Evolutionary conservation across 2,797 vertebrate genomes (phyloP).

Genomic region (Rhinogobio ventralis): DNA sequence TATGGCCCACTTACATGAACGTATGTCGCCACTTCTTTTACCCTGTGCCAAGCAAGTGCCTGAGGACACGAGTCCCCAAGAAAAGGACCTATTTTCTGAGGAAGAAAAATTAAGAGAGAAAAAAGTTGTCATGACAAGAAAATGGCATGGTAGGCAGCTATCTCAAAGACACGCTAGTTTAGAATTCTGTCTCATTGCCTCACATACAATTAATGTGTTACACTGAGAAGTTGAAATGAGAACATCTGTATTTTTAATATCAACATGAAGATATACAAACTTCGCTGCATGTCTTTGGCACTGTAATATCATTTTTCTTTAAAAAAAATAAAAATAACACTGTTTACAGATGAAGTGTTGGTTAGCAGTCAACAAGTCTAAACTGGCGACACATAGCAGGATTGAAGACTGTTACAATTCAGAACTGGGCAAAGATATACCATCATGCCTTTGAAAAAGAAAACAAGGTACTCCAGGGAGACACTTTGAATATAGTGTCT

Average conservation of each 20-base stretch:
- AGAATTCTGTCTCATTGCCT: slow-evolving; percentile 51
- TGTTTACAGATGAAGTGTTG: not conserved
- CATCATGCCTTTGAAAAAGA: not conserved
- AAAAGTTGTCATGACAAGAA: slow-evolving; percentile 65
- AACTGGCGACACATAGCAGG: not conserved
- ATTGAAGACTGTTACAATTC: not conserved
- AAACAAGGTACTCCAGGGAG: not conserved
- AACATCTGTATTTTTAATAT: slow-evolving; percentile 40
- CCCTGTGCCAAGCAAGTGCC: slow-evolving; percentile 83
- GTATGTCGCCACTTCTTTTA: slow-evolving; percentile 84
- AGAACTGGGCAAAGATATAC: not conserved
- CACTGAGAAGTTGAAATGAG: slow-evolving; percentile 17
- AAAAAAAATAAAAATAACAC: not conserved
- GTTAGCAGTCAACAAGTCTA: slow-evolving; percentile 8
- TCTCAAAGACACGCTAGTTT: slow-evolving; percentile 52
- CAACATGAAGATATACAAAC: not conserved
- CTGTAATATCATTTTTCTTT: not conserved
- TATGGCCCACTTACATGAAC: slow-evolving; percentile 83
- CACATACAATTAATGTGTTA: slow-evolving; percentile 31
- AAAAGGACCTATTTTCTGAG: slow-evolving; percentile 83
- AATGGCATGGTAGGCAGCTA: slow-evolving; percentile 48
- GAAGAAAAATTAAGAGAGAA: slow-evolving; percentile 69
- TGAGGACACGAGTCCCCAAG: slow-evolving; percentile 84
- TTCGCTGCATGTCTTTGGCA: slow-evolving; percentile 15
- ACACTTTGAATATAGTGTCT: not conserved